Conservation (phyloP, 1,140 invertebrate species). For the Akabosia matsudoensis region DNA sequence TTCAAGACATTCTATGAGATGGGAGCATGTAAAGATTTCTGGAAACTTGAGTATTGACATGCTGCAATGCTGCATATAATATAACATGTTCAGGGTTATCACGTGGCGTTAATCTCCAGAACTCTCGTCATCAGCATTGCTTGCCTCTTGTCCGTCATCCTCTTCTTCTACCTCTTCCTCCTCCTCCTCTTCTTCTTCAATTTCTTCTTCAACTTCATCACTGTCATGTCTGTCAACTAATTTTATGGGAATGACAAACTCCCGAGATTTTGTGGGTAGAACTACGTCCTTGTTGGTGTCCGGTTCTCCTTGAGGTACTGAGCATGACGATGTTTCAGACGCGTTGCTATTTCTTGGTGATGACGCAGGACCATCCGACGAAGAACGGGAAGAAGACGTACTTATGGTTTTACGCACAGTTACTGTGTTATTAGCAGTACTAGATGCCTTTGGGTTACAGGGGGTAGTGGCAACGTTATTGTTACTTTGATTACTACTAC, state of each 20-base stretch:
- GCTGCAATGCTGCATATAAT: too few relatives aligned
- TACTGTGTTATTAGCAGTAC: not conserved
- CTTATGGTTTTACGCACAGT: not conserved
- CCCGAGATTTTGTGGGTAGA: not conserved
- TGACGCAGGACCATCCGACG: not conserved
- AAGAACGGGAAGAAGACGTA: not conserved
- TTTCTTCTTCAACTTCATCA: not conserved
- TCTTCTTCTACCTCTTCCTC: constrained; percentile 16
- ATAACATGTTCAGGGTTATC: too few relatives aligned
- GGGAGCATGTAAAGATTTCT: too few relatives aligned
- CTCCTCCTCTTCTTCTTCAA: constrained; percentile 24
- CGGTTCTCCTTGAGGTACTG: not conserved
- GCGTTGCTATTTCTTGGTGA: constrained; percentile 10
- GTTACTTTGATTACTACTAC: not conserved
- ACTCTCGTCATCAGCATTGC: not conserved
- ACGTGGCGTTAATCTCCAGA: constrained; percentile 2
- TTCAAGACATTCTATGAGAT: too few relatives aligned
- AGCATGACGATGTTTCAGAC: not conserved
- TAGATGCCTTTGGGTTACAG: too few relatives aligned
- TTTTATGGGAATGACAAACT: constrained; percentile 22
- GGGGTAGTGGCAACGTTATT: too few relatives aligned
- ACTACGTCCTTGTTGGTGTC: not conserved
- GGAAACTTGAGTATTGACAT: too few relatives aligned
- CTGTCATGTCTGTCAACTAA: not conserved
- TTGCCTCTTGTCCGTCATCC: not conserved